Evolutionary conservation across 2,888 invertebrate genomes (phyloP).

Genomic region (Carabus problematicus): DNA sequence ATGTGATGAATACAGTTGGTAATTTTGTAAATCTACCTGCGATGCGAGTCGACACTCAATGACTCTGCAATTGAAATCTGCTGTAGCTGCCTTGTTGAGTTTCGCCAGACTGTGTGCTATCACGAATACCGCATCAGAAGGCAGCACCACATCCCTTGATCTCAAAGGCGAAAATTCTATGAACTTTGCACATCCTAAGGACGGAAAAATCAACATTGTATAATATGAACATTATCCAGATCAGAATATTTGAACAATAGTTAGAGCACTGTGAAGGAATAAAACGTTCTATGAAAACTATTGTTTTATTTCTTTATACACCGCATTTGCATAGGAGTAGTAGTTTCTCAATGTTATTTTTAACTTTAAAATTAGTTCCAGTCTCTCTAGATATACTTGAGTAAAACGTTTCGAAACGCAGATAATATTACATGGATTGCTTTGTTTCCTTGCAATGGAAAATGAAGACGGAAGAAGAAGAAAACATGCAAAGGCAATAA

Average conservation of each 20-base stretch:
- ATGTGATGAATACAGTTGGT: not conserved
- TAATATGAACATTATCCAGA: constrained; percentile 5
- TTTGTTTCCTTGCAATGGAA: no score
- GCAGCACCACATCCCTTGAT: constrained; percentile 79
- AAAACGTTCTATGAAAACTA: no score
- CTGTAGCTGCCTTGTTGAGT: constrained; percentile 93
- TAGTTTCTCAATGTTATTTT: no score
- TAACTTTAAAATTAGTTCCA: no score
- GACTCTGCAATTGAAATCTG: constrained; percentile 91
- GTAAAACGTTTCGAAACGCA: no score
- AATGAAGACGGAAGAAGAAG: no score
- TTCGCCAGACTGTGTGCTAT: constrained; percentile 90
- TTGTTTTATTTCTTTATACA: no score
- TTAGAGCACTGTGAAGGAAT: no score
- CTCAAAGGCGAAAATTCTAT: constrained; percentile 93
- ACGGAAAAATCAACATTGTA: not conserved
- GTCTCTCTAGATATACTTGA: no score
- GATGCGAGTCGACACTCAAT: constrained; percentile 94
- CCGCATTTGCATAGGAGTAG: no score
- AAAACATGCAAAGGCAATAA: no score
- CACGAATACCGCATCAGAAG: constrained; percentile 85
- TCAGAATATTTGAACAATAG: not conserved
- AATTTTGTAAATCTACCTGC: constrained; percentile 63
- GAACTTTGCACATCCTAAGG: constrained; percentile 80
- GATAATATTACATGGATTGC: no score